These are phyloP conservation scores for Drosophila lowei DNA, from an alignment of 1,140 invertebrate genomes.

Conservation along the genomic window DNA sequence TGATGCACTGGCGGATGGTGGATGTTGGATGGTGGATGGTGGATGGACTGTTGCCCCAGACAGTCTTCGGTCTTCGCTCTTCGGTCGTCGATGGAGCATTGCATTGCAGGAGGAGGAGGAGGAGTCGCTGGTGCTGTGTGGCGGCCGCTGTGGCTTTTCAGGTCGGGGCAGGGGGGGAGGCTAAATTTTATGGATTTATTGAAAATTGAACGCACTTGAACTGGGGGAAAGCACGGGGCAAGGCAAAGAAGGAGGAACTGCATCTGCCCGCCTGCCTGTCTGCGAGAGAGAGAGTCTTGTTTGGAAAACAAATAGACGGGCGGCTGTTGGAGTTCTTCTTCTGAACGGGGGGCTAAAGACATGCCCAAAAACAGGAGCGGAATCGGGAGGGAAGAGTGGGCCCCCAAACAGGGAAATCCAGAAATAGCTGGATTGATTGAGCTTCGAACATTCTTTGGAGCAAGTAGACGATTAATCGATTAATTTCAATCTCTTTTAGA, in stretches of 20 bases:
- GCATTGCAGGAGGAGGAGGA: conserved; percentile 14
- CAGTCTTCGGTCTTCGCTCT: conserved; percentile 17
- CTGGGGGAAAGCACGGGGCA: conserved; percentile 4
- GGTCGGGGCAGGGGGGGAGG: conserved; percentile 27
- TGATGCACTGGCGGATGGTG: not conserved
- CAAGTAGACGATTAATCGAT: too few species aligned
- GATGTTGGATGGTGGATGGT: not conserved
- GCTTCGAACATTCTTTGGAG: too few species aligned
- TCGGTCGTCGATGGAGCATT: conserved; percentile 3
- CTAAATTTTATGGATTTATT: conserved; percentile 77
- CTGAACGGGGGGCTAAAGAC: conserved; percentile 11
- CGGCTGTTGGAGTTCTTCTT: conserved; percentile 2
- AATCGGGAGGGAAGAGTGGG: not conserved
- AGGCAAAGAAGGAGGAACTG: conserved; percentile 2
- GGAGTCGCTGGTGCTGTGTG: conserved; percentile 17
- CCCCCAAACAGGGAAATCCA: too few species aligned
- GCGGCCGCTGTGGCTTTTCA: conserved; percentile 35
- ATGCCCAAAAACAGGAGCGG: conserved; percentile 33
- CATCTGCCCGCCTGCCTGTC: conserved; percentile 63
- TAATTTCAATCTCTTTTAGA: too few species aligned
- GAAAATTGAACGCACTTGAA: conserved; percentile 80
- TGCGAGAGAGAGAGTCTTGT: conserved; percentile 61
- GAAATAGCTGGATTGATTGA: too few species aligned
- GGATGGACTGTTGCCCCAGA: conserved; percentile 33
- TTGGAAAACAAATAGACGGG: conserved; percentile 68